Base-by-base conservation (phyloP, 2,797 vertebrate genomes). In the Dipus sagitta region DNA sequence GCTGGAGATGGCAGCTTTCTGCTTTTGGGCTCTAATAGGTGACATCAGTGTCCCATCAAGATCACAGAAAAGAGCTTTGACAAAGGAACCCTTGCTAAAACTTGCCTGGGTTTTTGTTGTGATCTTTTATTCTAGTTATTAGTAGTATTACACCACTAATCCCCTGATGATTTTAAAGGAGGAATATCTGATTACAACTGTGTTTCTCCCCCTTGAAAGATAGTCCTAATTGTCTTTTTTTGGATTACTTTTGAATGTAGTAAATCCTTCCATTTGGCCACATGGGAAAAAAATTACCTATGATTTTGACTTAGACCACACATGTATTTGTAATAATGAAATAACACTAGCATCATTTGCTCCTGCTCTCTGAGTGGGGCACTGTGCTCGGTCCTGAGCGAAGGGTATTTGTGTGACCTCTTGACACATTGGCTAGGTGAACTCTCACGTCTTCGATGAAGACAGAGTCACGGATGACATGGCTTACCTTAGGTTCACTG, bases 11-110 rank as follows among this genome's bases (percentile, higher is more conserved):
- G 92, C 24, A 21, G 96, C 95, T 97, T 98, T 98, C 96, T 93
- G 92, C 91, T 95, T 95, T 83, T 20, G 97, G 91, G 62, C 86
- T 96, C 24, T 97, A 94, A 95, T 96, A 96, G 87, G 92, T 97
- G 96, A 94, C 95, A 97, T 96, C 96, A 96, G 82, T 97, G 92
- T 96, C 95, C 95, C 96, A 96, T 94, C 88, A 94, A 97, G 94
- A 95, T 93, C 96, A 97, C 42, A 30, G 94, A 72, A 96, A 96
- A 93, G 91, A 97, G 94, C 86, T 83, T 78, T 96, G 96, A 95
- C 93, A 95, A 95, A 93, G 75, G 87, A 96, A 2, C 47, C 38
- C 20, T 96, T 1, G 12, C 90, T 92, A 26, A 95, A 95, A 95
- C 92, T 9, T 38, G 67, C 87, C 42, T 14, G 64, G 94, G 92